Conservation (phyloP, 2,113 vertebrate species). For the Myiagra hebetior region DNA sequence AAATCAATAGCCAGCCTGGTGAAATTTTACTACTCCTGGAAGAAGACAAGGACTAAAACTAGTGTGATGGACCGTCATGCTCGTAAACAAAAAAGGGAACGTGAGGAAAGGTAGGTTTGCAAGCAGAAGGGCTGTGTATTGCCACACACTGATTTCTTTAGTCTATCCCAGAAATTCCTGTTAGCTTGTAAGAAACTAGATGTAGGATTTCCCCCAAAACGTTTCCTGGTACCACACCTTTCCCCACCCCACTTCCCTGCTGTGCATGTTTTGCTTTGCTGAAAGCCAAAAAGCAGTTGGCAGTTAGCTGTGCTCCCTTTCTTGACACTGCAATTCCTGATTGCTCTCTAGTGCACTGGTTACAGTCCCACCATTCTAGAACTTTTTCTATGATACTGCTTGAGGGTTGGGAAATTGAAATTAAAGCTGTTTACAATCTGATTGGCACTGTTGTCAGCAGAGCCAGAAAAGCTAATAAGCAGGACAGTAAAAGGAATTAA, state of each 20-base stretch:
- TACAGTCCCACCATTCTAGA: background rate
- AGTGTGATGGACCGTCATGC: slow-evolving; percentile 97
- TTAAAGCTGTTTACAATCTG: background rate
- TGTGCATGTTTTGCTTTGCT: background rate
- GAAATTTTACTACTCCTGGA: slow-evolving; percentile 97
- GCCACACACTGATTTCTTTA: background rate
- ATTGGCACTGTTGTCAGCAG: background rate
- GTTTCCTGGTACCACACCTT: slow-evolving; percentile 29
- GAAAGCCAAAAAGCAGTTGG: background rate
- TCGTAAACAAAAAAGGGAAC: slow-evolving; percentile 89
- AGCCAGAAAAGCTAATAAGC: background rate
- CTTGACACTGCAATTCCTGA: background rate
- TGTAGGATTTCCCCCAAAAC: background rate
- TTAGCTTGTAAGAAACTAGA: background rate
- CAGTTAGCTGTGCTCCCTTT: background rate
- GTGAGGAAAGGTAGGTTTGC: slow-evolving; percentile 85
- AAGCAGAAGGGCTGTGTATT: background rate
- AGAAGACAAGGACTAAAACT: slow-evolving; percentile 95
- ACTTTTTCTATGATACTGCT: background rate
- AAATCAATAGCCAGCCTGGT: slow-evolving; percentile 95
- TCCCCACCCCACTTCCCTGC: background rate
- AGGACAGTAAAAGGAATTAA: background rate
- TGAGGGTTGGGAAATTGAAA: background rate
- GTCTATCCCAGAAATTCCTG: background rate
- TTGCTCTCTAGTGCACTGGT: background rate